Conservation (phyloP, 2,797 vertebrate genomes). For the Ciconia nigra region DNA sequence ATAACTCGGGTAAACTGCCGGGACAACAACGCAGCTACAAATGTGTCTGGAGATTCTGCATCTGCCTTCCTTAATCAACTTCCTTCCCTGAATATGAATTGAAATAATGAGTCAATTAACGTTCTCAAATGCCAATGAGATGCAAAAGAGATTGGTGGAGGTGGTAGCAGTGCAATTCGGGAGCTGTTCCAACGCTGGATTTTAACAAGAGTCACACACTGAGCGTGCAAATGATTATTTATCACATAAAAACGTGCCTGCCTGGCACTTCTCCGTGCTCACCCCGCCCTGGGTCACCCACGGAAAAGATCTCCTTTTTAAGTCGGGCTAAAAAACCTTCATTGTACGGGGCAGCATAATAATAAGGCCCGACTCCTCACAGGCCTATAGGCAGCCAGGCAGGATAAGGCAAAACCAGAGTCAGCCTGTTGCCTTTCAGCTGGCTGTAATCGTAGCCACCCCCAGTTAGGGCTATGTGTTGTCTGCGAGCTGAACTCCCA, state of each 20-base stretch:
- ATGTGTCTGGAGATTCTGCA: constrained; percentile 84
- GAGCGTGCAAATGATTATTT: constrained; percentile 79
- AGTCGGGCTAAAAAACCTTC: neutral
- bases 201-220: constrained; percentile 77
- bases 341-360: neutral
- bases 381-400: neutral
- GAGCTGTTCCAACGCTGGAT: constrained; percentile 74
- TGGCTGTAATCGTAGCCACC: neutral
- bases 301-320: neutral
- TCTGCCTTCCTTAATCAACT: constrained; percentile 90
- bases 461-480: neutral
- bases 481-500: neutral
- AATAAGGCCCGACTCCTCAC: neutral
- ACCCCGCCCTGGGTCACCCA: neutral
- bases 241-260: constrained; percentile 51
- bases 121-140: constrained; percentile 89
- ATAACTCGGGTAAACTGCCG: constrained; percentile 81
- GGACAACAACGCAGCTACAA: constrained; percentile 75
- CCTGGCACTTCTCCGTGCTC: constrained; percentile 42
- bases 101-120: constrained; percentile 96
- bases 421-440: neutral
- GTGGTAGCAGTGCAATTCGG: constrained; percentile 59
- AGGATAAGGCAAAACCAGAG: neutral
- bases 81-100: constrained; percentile 83
- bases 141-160: constrained; percentile 78